These are phyloP conservation scores for Cephalopholis sonnerati DNA, from an alignment of 2,113 vertebrate genomes.

Conservation along the genomic window DNA sequence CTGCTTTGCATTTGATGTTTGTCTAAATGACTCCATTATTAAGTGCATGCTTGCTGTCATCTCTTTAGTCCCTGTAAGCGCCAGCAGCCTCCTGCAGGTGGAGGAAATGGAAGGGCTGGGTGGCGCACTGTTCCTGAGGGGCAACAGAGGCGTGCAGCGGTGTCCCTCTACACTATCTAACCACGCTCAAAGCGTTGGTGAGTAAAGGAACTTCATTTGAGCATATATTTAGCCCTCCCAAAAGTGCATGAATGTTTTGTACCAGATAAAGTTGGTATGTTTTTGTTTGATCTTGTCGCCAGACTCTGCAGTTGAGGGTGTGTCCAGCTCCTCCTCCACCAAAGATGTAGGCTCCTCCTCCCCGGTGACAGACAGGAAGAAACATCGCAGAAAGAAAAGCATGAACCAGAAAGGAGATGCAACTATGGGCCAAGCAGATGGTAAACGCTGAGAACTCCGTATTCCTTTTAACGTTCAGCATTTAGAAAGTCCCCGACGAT, in stretches of 20 bases:
- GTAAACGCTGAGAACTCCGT: conserved; percentile 75
- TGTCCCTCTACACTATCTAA: conserved; percentile 83
- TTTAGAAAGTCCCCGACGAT: background rate
- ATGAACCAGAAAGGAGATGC: conserved; percentile 91
- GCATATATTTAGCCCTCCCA: background rate
- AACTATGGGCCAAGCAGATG: conserved; percentile 90
- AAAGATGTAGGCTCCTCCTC: conserved; percentile 88
- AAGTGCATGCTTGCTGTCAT: conserved; percentile 1
- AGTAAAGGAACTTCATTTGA: conserved; percentile 31
- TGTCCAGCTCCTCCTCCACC: conserved; percentile 87
- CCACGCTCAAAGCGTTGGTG: conserved; percentile 82
- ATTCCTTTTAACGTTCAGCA: background rate
- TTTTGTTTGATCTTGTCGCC: conserved; percentile 3
- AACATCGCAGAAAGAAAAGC: conserved; percentile 93
- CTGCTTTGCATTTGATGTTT: conserved; percentile 15
- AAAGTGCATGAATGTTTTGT: background rate
- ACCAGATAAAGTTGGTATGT: background rate
- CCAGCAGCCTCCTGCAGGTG: conserved; percentile 86
- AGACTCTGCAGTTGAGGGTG: conserved; percentile 84
- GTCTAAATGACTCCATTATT: background rate
- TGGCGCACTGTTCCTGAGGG: conserved; percentile 79
- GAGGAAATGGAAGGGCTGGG: conserved; percentile 87
- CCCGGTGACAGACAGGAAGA: conserved; percentile 91
- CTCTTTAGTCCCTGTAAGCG: conserved; percentile 77
- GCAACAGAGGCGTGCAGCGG: conserved; percentile 84